Conservation (phyloP, 2,797 vertebrate species). For the Apogon talboti region DNA sequence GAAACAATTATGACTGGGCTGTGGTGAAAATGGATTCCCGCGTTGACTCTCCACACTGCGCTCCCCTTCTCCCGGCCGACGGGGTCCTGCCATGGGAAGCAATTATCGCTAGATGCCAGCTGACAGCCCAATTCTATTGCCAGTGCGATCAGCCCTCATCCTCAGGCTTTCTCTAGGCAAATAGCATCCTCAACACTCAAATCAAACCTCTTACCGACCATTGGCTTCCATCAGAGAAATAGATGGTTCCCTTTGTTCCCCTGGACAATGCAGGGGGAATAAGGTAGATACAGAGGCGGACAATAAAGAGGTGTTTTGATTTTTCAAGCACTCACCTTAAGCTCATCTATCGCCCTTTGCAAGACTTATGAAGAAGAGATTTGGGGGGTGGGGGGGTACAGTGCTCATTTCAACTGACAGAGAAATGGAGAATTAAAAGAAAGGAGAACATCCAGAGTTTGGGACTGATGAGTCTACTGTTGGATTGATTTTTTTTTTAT, state of each 20-base stretch:
- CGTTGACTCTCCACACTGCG: conserved; percentile 56
- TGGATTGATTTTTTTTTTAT: conserved; percentile 13
- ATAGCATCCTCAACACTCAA: conserved; percentile 95
- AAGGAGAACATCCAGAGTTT: too few species aligned
- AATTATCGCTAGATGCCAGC: conserved; percentile 98
- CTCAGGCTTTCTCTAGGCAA: conserved; percentile 98
- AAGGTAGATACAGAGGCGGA: conserved; percentile 81
- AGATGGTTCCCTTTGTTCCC: conserved; percentile 93
- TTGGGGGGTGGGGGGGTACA: too few species aligned
- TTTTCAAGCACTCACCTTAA: conserved; percentile 65
- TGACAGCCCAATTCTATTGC: conserved; percentile 94
- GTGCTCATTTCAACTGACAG: background rate
- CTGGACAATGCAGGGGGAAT: conserved; percentile 85
- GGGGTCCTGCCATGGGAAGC: conserved; percentile 98
- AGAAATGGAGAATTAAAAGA: background rate
- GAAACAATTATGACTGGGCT: conserved; percentile 93
- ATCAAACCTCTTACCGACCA: conserved; percentile 94
- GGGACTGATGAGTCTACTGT: background rate
- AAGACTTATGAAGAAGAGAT: conserved; percentile 7
- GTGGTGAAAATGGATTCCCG: conserved; percentile 92
- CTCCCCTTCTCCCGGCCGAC: conserved; percentile 80
- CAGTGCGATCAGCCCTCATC: conserved; percentile 91
- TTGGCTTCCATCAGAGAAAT: conserved; percentile 94
- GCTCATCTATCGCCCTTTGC: conserved; percentile 35
- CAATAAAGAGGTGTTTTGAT: conserved; percentile 77